Evolutionary conservation across 2,888 invertebrate species (phyloP).

Genomic region (Tachystola acroxantha): DNA sequence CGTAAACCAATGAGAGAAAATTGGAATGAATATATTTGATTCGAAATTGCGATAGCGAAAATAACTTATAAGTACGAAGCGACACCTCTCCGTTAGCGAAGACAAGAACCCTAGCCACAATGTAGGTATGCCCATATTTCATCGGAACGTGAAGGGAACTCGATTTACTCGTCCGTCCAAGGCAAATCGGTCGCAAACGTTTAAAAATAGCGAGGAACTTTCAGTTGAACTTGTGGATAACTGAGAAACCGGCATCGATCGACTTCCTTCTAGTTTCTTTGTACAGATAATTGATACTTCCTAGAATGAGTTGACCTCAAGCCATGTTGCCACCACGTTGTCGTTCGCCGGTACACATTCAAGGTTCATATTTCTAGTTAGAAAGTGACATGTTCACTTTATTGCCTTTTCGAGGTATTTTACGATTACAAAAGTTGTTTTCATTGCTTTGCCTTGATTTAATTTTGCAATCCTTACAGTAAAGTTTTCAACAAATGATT

Average conservation of each 20-base stretch:
- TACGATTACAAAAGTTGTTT: conserved; percentile 32
- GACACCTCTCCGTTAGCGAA: too few species aligned
- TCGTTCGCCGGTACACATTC: conserved; percentile 1
- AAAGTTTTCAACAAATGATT: neutral
- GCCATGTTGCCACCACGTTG: neutral
- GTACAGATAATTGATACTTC: conserved; percentile 24
- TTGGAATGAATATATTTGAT: too few species aligned
- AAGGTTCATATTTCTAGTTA: conserved; percentile 12
- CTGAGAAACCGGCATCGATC: conserved; percentile 25
- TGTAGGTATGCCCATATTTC: conserved; percentile 12
- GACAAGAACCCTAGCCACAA: too few species aligned
- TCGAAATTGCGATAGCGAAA: too few species aligned
- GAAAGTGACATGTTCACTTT: conserved; percentile 5
- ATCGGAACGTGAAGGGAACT: conserved; percentile 26
- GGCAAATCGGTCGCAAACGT: conserved; percentile 26
- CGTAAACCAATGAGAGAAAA: too few species aligned
- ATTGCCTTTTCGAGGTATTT: conserved; percentile 2
- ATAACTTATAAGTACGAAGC: too few species aligned
- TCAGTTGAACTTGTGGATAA: conserved; percentile 19
- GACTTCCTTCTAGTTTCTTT: conserved; percentile 27
- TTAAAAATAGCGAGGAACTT: conserved; percentile 25
- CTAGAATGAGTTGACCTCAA: conserved; percentile 24
- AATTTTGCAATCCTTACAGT: conserved; percentile 3
- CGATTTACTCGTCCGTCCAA: conserved; percentile 23
- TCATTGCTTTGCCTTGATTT: conserved; percentile 24